Conservation (phyloP, 2,113 vertebrate genomes). For the Telmatochromis sp. region DNA sequence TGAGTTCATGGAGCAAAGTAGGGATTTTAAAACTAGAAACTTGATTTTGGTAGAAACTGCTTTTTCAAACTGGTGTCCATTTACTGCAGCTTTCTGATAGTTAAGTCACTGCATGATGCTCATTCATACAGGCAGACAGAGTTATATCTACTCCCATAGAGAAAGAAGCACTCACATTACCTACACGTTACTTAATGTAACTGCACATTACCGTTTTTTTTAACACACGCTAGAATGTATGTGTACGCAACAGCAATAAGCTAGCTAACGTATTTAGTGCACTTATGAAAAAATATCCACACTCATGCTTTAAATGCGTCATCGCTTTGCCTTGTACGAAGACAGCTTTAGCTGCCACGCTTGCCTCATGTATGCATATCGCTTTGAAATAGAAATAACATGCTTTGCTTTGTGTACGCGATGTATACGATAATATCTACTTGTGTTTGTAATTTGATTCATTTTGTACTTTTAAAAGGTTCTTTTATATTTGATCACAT, state of each 20-base stretch:
- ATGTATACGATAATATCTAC: background rate
- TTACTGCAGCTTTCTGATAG: background rate
- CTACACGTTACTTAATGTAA: background rate
- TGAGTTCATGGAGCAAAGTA: background rate
- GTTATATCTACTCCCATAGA: conserved; percentile 3
- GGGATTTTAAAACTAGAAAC: background rate
- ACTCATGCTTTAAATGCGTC: conserved; percentile 32
- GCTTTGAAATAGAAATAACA: background rate
- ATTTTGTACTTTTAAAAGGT: background rate
- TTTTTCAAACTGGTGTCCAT: background rate
- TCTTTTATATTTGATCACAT: conserved; percentile 13
- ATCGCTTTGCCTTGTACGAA: conserved; percentile 31
- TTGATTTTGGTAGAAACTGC: background rate
- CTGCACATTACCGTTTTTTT: conserved; percentile 13
- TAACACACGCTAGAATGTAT: conserved; percentile 25
- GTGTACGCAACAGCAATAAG: conserved; percentile 37
- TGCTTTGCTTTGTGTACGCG: background rate
- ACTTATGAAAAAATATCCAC: background rate
- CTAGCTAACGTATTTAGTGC: conserved; percentile 25
- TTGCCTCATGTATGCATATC: background rate
- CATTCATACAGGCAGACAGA: background rate
- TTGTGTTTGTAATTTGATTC: background rate
- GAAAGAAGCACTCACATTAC: conserved; percentile 13
- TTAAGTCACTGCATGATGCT: conserved; percentile 35
- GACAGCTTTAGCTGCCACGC: background rate